Percentiles rank a stretch among this genome's conserved stretches.
Conservation (phyloP, 2,113 vertebrate species). For the Rostratula benghalensis region DNA sequence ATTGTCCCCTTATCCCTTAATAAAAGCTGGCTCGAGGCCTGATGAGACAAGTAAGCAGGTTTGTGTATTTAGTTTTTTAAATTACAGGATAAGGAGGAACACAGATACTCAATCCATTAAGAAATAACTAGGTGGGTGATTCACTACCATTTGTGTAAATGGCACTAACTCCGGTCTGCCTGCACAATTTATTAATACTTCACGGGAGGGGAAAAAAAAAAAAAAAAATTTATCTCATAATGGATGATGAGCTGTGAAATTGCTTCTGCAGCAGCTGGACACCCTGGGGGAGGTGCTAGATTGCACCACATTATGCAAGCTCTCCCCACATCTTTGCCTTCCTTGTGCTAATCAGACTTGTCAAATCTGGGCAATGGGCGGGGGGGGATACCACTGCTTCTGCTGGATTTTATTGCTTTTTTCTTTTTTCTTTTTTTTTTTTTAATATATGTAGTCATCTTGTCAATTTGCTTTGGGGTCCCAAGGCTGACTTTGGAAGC, state of each 20-base stretch:
- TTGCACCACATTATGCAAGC: constrained; percentile 65
- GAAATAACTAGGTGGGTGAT: constrained; percentile 65
- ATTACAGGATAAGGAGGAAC: constrained; percentile 37
- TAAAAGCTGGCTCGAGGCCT: background rate
- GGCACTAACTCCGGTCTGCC: constrained; percentile 49
- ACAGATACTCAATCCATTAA: constrained; percentile 67
- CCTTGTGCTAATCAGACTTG: constrained; percentile 50
- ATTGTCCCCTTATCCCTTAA: background rate
- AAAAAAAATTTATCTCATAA: constrained; percentile 68
- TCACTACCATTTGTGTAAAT: constrained; percentile 68
- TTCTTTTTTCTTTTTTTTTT: background rate
- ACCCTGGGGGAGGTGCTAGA: constrained; percentile 69
- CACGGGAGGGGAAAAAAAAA: constrained; percentile 28
- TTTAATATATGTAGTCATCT: background rate
- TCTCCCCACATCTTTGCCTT: constrained; percentile 50
- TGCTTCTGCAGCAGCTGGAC: constrained; percentile 65
- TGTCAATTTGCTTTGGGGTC: background rate
- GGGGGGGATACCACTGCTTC: background rate
- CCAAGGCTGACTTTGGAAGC: background rate
- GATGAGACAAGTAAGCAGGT: constrained; percentile 52
- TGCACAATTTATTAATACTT: constrained; percentile 71
- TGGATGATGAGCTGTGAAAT: constrained; percentile 72
- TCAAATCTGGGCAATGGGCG: background rate
- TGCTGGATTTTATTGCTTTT: background rate
- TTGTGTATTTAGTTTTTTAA: constrained; percentile 54